Evolutionary conservation across 2,888 invertebrate species (phyloP).

Genomic region (Glaucopsyche alexis): DNA sequence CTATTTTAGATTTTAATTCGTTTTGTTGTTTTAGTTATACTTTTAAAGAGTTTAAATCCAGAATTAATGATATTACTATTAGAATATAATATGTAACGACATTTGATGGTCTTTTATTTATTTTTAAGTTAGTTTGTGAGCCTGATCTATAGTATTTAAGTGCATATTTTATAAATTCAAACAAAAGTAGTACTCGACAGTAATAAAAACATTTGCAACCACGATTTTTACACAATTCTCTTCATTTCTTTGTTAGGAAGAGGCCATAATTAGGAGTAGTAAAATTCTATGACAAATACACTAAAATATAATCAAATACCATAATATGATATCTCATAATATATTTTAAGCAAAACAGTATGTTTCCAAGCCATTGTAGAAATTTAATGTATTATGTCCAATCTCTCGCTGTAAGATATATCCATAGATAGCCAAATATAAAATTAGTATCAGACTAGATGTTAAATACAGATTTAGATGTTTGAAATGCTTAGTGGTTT

Average conservation of each 20-base stretch:
- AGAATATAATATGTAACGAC: constrained; percentile 56
- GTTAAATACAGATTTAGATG: constrained; percentile 30
- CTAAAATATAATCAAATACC: background rate
- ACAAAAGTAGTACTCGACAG: constrained; percentile 24
- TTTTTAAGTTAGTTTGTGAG: constrained; percentile 25
- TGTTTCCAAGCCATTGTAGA: background rate
- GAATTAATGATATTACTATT: constrained; percentile 75
- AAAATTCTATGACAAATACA: background rate
- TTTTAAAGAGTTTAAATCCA: constrained; percentile 68
- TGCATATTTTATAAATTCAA: constrained; percentile 35
- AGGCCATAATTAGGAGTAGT: background rate
- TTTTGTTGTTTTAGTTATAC: constrained; percentile 66
- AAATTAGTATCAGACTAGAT: constrained; percentile 31
- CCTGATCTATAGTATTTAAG: constrained; percentile 31
- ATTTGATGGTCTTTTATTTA: constrained; percentile 42
- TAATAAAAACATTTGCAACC: constrained; percentile 34
- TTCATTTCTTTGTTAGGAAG: background rate
- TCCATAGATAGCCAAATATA: constrained; percentile 31
- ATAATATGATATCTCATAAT: background rate
- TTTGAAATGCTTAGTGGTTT: constrained; percentile 61
- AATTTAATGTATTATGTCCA: constrained; percentile 1
- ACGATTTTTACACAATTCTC: background rate
- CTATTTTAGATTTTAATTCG: constrained; percentile 54
- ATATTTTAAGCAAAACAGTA: constrained; percentile 1
- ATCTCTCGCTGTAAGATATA: constrained; percentile 33